Percentiles rank a stretch among this genome's conserved stretches.
Evolutionary conservation across 2,113 vertebrate species (phyloP).

Genomic region (Saccopteryx bilineata): DNA sequence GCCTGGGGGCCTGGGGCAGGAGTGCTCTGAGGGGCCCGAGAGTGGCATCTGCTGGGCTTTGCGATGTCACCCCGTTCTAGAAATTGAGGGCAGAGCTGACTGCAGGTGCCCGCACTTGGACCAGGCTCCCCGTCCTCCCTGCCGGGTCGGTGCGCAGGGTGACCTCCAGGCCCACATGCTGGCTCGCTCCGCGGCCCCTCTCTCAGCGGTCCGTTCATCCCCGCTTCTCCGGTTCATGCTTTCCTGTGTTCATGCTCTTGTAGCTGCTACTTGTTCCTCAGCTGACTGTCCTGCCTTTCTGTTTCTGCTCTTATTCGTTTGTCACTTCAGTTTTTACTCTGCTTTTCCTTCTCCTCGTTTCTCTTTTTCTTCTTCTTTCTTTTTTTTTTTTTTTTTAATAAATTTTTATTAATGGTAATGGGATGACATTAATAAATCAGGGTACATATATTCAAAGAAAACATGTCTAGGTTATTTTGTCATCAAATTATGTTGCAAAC

Average conservation of each 20-base stretch:
- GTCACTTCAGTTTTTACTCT: neutral
- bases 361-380: neutral
- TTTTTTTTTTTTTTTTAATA: no score
- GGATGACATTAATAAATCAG: no score
- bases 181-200: neutral
- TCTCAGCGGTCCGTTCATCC: neutral
- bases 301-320: neutral
- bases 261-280: neutral
- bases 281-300: neutral
- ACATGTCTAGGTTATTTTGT: no score
- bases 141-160: fast-evolving
- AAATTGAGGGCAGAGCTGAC: neutral
- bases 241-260: fast-evolving
- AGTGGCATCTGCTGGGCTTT: neutral
- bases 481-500: no score
- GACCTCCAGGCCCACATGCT: neutral
- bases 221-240: neutral
- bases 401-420: no score
- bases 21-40: neutral
- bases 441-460: no score
- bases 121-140: fast-evolving
- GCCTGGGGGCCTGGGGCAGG: neutral
- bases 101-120: neutral
- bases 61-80: neutral
- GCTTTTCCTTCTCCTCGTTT: neutral